A percentile compares a stretch with the other conserved stretches of the same genome.
Conservation (phyloP, 2,888 invertebrate genomes). For the Eupeodes luniger region DNA sequence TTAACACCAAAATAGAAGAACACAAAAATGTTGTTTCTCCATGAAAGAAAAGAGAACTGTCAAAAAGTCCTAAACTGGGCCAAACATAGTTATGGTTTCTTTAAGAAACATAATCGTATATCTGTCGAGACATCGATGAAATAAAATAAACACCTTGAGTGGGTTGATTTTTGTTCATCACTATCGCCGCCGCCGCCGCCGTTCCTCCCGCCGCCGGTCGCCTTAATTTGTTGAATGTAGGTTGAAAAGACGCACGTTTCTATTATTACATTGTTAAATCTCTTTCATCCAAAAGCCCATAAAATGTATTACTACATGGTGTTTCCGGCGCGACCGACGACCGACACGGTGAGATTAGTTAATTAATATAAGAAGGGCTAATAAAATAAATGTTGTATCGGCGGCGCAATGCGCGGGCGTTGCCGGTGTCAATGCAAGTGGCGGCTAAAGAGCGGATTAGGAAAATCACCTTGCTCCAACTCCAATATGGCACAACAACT, state of each 20-base stretch:
- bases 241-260: conserved; percentile 17
- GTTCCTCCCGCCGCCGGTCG: background rate
- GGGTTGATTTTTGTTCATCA: conserved; percentile 19
- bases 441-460: background rate
- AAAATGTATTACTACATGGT: conserved; percentile 27
- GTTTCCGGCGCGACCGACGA: conserved; percentile 25
- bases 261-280: background rate
- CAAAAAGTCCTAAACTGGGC: conserved; percentile 2
- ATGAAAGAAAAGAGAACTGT: background rate
- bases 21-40: background rate
- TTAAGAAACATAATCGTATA: background rate
- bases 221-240: background rate
- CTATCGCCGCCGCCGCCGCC: background rate
- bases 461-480: background rate
- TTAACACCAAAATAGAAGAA: conserved; percentile 20
- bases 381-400: conserved; percentile 15
- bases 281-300: background rate
- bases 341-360: conserved; percentile 29
- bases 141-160: conserved; percentile 33
- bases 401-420: background rate
- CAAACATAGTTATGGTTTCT: conserved; percentile 36
- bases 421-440: too few relatives aligned
- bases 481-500: conserved; percentile 25
- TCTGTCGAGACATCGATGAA: background rate
- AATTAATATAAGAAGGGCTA: conserved; percentile 31